These are phyloP conservation scores for Dasypus novemcinctus DNA, from an alignment of 2,113 vertebrate species.

Conservation along the genomic window DNA sequence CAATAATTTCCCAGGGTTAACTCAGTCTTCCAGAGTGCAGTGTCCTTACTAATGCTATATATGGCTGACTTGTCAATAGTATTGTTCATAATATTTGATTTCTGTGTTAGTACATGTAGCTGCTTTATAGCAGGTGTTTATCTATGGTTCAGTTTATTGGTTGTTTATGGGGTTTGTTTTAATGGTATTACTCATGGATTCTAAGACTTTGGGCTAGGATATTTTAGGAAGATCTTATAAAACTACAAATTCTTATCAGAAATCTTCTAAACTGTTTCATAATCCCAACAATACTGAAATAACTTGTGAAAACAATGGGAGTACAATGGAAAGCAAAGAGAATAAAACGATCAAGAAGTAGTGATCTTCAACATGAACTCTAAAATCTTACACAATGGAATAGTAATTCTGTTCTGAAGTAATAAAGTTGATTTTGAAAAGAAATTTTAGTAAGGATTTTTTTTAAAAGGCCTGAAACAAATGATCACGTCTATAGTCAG, in stretches of 20 bases:
- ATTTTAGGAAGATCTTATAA: background rate
- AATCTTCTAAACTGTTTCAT: background rate
- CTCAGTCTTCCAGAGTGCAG: background rate
- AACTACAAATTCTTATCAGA: background rate
- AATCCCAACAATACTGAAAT: background rate
- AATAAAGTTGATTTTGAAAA: background rate
- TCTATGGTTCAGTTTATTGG: background rate
- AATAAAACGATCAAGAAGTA: background rate
- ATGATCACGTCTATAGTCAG: background rate
- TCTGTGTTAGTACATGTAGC: background rate
- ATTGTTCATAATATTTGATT: background rate
- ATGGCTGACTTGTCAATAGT: background rate
- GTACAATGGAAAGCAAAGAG: background rate
- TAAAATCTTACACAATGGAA: background rate
- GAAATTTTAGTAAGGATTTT: background rate
- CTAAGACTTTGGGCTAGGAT: background rate
- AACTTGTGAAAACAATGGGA: background rate
- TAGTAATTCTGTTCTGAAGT: background rate
- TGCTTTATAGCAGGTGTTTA: background rate
- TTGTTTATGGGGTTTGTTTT: background rate
- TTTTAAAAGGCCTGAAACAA: background rate
- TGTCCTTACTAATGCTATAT: background rate
- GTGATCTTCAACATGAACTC: background rate
- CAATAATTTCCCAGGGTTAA: background rate
- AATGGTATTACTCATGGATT: background rate